Percentiles rank a stretch among this genome's conserved stretches.
Evolutionary conservation across 1,140 invertebrate genomes (phyloP).

Genomic region (Cylas formicarius): DNA sequence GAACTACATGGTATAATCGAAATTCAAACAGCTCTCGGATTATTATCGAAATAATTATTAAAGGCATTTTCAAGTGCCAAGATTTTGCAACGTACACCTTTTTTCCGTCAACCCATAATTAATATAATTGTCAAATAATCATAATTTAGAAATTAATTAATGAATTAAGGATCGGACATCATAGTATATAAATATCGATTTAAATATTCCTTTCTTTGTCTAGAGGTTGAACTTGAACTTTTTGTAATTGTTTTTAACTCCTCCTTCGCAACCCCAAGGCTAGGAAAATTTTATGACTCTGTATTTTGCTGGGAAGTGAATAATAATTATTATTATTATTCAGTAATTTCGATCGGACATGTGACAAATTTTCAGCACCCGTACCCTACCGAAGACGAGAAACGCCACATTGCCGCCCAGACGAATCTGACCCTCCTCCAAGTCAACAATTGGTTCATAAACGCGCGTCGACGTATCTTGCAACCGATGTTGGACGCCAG

Average conservation of each 20-base stretch:
- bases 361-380: slow-evolving; percentile 68
- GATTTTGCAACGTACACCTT: no score
- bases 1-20: no score
- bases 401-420: slow-evolving; percentile 78
- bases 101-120: no score
- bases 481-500: slow-evolving; percentile 83
- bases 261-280: no score
- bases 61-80: no score
- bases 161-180: background rate
- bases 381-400: slow-evolving; percentile 90
- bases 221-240: background rate
- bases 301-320: no score
- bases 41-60: no score
- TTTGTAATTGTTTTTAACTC: background rate
- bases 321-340: background rate
- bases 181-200: slow-evolving; percentile 2
- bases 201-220: background rate
- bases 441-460: slow-evolving; percentile 91
- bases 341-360: no score
- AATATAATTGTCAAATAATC: no score
- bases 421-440: slow-evolving; percentile 78
- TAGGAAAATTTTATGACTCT: no score
- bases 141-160: background rate
- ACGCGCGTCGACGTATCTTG: slow-evolving; percentile 83
- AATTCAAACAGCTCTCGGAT: no score